phyloP scores from a whole-genome alignment of 2,113 vertebrate genomes.

The Passer domesticus region DNA sequence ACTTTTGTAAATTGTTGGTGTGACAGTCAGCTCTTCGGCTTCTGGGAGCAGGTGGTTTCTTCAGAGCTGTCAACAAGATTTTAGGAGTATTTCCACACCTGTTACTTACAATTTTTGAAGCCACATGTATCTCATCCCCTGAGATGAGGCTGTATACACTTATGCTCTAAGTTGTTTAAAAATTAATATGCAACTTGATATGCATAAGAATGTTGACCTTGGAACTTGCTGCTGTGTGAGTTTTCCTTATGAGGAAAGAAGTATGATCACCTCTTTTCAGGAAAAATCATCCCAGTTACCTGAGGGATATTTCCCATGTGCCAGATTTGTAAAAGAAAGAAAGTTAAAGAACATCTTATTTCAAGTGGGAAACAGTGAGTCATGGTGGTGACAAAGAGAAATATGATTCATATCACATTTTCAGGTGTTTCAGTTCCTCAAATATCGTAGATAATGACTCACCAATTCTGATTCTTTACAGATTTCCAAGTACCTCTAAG shows the following conservation, averaged over 20 bases:
- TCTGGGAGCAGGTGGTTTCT: not conserved
- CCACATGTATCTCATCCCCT: not conserved
- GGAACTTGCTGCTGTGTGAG: not conserved
- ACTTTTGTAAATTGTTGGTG: not conserved
- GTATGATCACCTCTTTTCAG: not conserved
- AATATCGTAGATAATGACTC: conserved; percentile 5
- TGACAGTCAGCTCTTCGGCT: not conserved
- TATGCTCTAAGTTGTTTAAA: not conserved
- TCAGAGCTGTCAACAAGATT: conserved; percentile 7
- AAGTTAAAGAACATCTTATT: not conserved
- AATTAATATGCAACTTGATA: not conserved
- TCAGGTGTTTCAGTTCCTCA: conserved; percentile 30
- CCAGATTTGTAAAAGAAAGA: not conserved
- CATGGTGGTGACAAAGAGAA: conserved; percentile 31
- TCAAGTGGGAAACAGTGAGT: conserved; percentile 20
- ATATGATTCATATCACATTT: conserved; percentile 45
- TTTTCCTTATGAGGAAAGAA: not conserved
- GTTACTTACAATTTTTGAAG: conserved; percentile 5
- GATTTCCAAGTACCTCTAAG: not conserved
- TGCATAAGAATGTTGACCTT: not conserved
- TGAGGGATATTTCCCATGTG: not conserved
- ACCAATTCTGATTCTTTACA: not conserved
- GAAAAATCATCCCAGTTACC: not conserved
- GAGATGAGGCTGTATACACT: not conserved
- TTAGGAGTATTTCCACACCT: conserved; percentile 13